Percentiles rank a stretch among this genome's conserved stretches.
phyloP scores from a whole-genome alignment of 2,113 vertebrate species.

The Petromus typicus region DNA sequence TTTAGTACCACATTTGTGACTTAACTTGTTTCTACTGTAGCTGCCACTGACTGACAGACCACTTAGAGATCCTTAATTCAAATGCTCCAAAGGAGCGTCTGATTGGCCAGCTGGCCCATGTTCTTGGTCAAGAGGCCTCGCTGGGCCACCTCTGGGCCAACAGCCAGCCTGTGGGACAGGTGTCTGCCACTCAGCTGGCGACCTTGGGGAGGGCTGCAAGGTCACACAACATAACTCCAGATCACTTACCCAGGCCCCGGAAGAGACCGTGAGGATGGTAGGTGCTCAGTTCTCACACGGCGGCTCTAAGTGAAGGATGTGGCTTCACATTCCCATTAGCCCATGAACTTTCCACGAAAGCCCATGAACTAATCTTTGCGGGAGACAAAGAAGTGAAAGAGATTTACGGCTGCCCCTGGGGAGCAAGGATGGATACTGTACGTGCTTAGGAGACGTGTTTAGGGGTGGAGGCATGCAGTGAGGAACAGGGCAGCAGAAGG shows the following conservation, averaged over 20 bases:
- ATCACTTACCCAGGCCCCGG: neutral
- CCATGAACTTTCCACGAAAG: no score
- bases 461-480: neutral
- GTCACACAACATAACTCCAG: neutral
- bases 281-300: neutral
- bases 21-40: neutral
- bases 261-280: neutral
- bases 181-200: neutral
- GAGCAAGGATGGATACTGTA: neutral
- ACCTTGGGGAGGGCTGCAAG: neutral
- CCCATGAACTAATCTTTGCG: neutral
- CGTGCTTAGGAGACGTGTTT: neutral
- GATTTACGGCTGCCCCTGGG: neutral
- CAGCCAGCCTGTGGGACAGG: neutral
- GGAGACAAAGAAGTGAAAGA: conserved; percentile 1
- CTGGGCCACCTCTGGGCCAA: neutral
- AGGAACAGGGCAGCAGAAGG: neutral
- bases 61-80: neutral
- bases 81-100: neutral
- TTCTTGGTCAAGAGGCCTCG: neutral
- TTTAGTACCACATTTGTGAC: neutral
- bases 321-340: neutral
- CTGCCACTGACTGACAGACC: neutral
- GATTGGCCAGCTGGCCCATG: neutral
- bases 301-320: neutral